phyloP scores from a whole-genome alignment of 2,888 invertebrate species.

The Galeruca laticollis region DNA sequence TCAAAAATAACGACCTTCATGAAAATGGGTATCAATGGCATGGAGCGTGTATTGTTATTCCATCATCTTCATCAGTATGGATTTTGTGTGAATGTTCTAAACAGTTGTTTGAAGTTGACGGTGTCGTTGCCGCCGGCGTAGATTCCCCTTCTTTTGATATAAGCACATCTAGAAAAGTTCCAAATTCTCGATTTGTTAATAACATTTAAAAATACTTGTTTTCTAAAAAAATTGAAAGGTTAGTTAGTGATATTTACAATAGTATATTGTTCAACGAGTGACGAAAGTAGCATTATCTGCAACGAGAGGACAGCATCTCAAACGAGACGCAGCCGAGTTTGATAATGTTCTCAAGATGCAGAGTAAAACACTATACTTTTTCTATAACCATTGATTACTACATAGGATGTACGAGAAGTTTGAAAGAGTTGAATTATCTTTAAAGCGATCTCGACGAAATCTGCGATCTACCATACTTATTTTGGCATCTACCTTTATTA shows the following conservation, averaged over 20 bases:
- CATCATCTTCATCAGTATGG: conserved; percentile 10
- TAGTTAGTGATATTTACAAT: background rate
- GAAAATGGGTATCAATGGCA: conserved; percentile 27
- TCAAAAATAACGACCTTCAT: background rate
- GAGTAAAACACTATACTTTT: no score
- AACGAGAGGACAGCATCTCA: no score
- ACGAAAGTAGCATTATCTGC: no score
- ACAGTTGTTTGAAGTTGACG: conserved; percentile 42
- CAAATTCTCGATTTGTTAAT: conserved; percentile 9
- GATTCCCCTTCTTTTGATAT: conserved; percentile 56
- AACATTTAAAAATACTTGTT: background rate
- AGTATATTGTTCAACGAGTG: no score
- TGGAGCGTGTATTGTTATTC: conserved; percentile 26
- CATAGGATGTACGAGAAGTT: no score
- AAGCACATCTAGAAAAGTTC: conserved; percentile 25
- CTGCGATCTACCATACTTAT: no score
- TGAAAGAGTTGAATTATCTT: no score
- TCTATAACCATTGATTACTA: no score
- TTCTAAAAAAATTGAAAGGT: background rate
- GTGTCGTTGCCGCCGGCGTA: conserved; percentile 53
- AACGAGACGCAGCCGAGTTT: no score
- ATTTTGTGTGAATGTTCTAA: conserved; percentile 28
- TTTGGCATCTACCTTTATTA: no score
- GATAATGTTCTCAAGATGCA: no score
- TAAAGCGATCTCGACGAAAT: no score